These are phyloP conservation scores for Notothenia coriiceps DNA, from an alignment of 2,113 vertebrate species.

Conservation along the genomic window DNA sequence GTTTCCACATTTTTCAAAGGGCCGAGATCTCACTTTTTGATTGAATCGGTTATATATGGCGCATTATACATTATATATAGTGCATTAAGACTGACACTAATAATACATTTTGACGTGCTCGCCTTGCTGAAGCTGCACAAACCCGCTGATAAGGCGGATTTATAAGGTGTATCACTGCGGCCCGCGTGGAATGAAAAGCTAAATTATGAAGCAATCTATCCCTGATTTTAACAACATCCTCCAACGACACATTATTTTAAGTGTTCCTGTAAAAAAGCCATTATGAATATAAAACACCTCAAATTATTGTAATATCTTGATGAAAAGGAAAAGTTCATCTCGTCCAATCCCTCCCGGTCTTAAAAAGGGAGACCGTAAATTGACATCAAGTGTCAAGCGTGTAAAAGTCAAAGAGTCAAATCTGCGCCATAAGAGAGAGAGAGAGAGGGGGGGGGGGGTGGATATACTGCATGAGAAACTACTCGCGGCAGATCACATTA, in stretches of 20 bases:
- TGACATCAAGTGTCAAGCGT: conserved; percentile 62
- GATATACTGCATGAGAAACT: conserved; percentile 58
- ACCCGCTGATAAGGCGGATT: conserved; percentile 70
- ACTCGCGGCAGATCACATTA: conserved; percentile 69
- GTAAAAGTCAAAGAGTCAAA: conserved; percentile 78
- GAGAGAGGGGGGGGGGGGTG: too few species aligned
- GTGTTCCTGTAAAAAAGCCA: conserved; percentile 69
- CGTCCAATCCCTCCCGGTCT: conserved; percentile 34
- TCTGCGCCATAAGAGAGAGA: conserved; percentile 38
- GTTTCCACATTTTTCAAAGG: conserved; percentile 51
- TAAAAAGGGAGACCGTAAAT: conserved; percentile 63
- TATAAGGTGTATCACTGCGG: conserved; percentile 58
- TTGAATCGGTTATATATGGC: conserved; percentile 39
- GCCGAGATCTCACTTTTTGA: conserved; percentile 48
- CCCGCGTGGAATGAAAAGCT: conserved; percentile 66
- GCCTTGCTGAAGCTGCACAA: conserved; percentile 65
- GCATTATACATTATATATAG: conserved; percentile 71
- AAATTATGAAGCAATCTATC: conserved; percentile 74
- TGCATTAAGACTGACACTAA: conserved; percentile 73
- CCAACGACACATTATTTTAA: conserved; percentile 70
- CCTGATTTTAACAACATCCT: conserved; percentile 77
- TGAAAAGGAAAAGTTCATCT: conserved; percentile 72
- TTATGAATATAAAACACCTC: conserved; percentile 71
- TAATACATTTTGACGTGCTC: conserved; percentile 65
- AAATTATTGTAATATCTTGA: conserved; percentile 68